These are phyloP conservation scores for Caenorhabditis parvicauda DNA, from an alignment of 2,888 invertebrate species.

Conservation along the genomic window DNA sequence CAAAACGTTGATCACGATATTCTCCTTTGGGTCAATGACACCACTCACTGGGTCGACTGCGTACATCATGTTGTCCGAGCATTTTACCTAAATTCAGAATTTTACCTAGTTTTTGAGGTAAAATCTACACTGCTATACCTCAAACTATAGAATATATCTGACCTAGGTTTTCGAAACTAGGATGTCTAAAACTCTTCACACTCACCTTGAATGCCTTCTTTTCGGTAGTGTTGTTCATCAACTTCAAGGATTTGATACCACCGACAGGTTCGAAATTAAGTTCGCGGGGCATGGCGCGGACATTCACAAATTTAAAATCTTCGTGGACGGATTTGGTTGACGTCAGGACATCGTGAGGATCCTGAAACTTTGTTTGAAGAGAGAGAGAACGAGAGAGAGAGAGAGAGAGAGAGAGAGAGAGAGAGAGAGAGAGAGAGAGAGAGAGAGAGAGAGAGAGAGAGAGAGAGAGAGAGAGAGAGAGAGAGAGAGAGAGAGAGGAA, in stretches of 20 bases:
- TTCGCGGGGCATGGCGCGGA: constrained; percentile 21
- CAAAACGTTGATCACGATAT: constrained; percentile 17
- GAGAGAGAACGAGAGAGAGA: no score
- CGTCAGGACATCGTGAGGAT: no score
- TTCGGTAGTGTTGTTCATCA: constrained; percentile 18
- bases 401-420: no score
- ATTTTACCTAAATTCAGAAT: constrained; percentile 16
- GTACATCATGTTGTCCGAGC: constrained; percentile 29
- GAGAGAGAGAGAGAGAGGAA: no score
- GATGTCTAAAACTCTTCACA: background rate
- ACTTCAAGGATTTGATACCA: constrained; percentile 13
- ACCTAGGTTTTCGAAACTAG: background rate
- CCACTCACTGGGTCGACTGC: constrained; percentile 25
- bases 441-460: no score
- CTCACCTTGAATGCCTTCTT: constrained; percentile 15
- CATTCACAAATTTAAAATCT: constrained; percentile 21
- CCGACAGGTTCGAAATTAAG: constrained; percentile 17
- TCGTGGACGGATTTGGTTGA: no score
- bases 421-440: no score
- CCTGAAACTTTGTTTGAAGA: no score
- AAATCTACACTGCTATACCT: no score
- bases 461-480: no score
- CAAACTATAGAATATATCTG: background rate
- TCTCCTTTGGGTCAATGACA: constrained; percentile 10
- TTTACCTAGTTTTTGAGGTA: background rate